These are phyloP conservation scores for Ptychochromis oligacanthus DNA, from an alignment of 2,113 vertebrate species.

Conservation along the genomic window DNA sequence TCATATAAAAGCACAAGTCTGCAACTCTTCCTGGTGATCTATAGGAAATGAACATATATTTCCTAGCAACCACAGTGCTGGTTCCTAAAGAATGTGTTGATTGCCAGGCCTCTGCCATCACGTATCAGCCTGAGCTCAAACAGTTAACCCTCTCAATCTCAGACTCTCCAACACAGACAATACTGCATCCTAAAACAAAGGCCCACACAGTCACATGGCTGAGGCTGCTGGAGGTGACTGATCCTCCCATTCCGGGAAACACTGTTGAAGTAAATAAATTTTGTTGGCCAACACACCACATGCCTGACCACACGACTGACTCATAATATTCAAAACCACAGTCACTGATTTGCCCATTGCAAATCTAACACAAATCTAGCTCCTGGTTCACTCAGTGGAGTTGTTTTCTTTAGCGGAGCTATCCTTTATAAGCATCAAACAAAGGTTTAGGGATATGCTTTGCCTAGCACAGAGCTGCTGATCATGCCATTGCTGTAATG, in stretches of 20 bases:
- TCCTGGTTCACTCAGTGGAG: conserved; percentile 20
- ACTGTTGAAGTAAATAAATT: conserved; percentile 69
- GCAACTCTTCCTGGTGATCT: conserved; percentile 72
- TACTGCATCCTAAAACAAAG: conserved; percentile 27
- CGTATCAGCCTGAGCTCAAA: conserved; percentile 63
- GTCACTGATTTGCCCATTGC: conserved; percentile 50
- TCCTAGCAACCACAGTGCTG: conserved; percentile 76
- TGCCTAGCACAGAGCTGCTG: conserved; percentile 51
- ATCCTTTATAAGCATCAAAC: conserved; percentile 50
- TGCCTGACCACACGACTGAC: conserved; percentile 68
- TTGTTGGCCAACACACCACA: conserved; percentile 71
- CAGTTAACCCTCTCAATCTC: conserved; percentile 33
- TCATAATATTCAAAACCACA: conserved; percentile 72
- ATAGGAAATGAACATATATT: conserved; percentile 78
- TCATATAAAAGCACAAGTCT: conserved; percentile 69
- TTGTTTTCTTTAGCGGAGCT: conserved; percentile 45
- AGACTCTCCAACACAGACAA: conserved; percentile 9
- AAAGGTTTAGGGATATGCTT: conserved; percentile 59
- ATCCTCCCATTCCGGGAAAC: conserved; percentile 70
- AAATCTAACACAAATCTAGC: conserved; percentile 29
- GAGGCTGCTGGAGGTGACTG: conserved; percentile 46
- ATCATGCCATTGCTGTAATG: background rate
- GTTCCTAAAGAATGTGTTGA: conserved; percentile 78
- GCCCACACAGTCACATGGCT: conserved; percentile 30
- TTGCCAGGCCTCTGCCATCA: conserved; percentile 70